A percentile compares a stretch with the other conserved stretches of the same genome.
Conservation (phyloP, 1,140 invertebrate species). For the Cotesia typhae region DNA sequence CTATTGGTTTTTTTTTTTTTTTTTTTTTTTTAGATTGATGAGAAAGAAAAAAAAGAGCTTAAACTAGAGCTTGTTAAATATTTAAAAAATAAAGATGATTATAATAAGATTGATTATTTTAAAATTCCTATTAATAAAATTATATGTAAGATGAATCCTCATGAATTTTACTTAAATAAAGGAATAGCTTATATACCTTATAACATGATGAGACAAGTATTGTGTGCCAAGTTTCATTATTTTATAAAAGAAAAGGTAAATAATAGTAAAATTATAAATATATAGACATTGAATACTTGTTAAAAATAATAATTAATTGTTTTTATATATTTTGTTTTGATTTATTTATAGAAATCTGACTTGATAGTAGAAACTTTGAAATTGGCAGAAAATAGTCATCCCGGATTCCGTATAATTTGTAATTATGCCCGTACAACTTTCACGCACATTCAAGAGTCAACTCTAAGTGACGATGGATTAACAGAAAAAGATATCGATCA, state of each 20-base stretch:
- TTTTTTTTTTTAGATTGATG: not conserved
- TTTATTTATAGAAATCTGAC: not conserved
- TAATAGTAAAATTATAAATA: not conserved
- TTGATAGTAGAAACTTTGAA: not conserved
- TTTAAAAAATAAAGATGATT: not conserved
- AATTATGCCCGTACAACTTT: no score
- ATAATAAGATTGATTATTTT: not conserved
- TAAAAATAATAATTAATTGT: not conserved
- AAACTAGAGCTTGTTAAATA: not conserved
- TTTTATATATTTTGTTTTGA: not conserved
- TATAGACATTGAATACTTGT: no score
- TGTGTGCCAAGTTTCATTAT: not conserved
- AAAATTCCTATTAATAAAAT: not conserved
- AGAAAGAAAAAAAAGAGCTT: not conserved
- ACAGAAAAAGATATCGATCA: no score
- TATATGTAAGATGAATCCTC: not conserved
- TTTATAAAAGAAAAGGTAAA: not conserved
- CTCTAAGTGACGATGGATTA: no score
- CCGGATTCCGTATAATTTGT: no score
- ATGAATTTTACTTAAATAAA: not conserved
- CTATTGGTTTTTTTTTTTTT: no score
- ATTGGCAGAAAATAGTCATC: no score
- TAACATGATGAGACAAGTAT: not conserved
- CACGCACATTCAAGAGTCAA: no score
- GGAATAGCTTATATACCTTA: constrained; percentile 12